Evolutionary conservation across 2,113 vertebrate species (phyloP).

Genomic region (Todiramphus saurophagus): DNA sequence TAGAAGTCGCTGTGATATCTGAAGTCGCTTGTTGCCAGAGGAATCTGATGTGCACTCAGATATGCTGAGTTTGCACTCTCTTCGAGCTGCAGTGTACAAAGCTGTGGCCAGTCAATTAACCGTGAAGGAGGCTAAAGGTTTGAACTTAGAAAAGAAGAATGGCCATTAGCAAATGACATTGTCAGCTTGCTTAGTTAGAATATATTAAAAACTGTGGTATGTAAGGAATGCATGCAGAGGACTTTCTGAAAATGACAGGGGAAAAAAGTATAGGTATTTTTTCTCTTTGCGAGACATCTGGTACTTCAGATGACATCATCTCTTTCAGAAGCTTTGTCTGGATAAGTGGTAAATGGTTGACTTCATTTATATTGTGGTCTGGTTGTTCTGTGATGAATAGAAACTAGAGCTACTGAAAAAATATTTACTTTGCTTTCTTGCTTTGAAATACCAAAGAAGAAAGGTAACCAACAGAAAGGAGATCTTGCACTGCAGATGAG

Average conservation of each 20-base stretch:
- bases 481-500: not conserved
- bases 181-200: not conserved
- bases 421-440: constrained; percentile 29
- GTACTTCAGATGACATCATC: not conserved
- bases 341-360: not conserved
- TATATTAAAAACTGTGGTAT: not conserved
- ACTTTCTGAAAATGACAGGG: not conserved
- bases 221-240: not conserved
- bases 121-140: not conserved
- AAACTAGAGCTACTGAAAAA: constrained; percentile 21
- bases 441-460: constrained; percentile 5
- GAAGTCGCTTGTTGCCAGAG: constrained; percentile 40
- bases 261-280: not conserved
- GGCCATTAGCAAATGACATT: not conserved
- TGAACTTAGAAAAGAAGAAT: not conserved
- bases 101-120: not conserved
- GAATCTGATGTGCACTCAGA: constrained; percentile 2
- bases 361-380: not conserved
- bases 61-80: constrained; percentile 4
- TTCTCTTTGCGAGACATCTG: not conserved
- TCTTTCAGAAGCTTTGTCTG: not conserved
- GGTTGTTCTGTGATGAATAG: constrained; percentile 1
- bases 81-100: not conserved
- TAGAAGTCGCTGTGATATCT: constrained; percentile 16
- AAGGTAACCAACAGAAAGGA: not conserved